A percentile compares a stretch with the other conserved stretches of the same genome.
These are phyloP conservation scores for Trilocha varians DNA, from an alignment of 2,888 invertebrate species.

Conservation along the genomic window DNA sequence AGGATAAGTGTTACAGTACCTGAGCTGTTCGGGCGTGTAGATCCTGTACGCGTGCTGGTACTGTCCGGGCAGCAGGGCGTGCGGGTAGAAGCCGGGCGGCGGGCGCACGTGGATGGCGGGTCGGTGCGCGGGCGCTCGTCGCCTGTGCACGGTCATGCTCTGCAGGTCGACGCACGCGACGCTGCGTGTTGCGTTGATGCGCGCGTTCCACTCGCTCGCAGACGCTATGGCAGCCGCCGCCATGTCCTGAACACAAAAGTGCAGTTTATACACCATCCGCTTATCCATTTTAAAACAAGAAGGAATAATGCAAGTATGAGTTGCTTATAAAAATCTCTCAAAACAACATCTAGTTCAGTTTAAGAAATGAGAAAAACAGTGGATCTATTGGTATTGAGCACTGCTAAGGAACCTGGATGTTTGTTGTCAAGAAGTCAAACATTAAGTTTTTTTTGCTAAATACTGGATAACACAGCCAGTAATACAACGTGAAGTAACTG, in stretches of 20 bases:
- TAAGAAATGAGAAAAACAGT: no score
- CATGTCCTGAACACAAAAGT: conserved; percentile 67
- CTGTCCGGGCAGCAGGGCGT: conserved; percentile 97
- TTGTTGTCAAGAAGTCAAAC: no score
- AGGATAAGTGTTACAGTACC: conserved; percentile 24
- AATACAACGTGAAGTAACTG: no score
- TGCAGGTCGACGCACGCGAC: conserved; percentile 93
- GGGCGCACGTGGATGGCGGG: conserved; percentile 41
- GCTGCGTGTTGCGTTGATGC: conserved; percentile 83
- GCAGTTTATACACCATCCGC: neutral
- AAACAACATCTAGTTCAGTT: no score
- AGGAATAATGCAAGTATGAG: no score
- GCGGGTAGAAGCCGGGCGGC: conserved; percentile 83
- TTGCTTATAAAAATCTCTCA: no score
- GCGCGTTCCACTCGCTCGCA: conserved; percentile 90
- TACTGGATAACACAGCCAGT: no score
- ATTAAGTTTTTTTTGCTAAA: no score
- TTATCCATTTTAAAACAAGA: no score
- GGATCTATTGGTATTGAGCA: no score
- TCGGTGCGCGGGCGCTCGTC: conserved; percentile 22
- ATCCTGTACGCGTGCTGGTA: conserved; percentile 88
- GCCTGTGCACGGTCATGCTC: conserved; percentile 86
- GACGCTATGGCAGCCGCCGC: conserved; percentile 89
- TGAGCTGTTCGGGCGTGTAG: conserved; percentile 86
- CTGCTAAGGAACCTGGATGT: no score